Conservation (phyloP, 2,113 vertebrate species). For the Erinaceus europaeus region DNA sequence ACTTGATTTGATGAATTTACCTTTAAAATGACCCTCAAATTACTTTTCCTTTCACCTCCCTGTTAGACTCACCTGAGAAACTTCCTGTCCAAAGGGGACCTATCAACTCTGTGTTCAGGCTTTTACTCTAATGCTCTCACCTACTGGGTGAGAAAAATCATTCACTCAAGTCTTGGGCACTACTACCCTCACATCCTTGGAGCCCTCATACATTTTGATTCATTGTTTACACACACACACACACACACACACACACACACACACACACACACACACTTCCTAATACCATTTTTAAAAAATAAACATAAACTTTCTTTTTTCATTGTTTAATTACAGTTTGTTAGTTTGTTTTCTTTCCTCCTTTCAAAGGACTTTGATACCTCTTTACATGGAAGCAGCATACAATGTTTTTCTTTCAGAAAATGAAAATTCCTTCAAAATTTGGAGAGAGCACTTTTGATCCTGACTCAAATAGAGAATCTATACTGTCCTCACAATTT, state of each 20-base stretch:
- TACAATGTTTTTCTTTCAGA: neutral
- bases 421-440: neutral
- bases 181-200: neutral
- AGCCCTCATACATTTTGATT: no score
- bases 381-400: neutral
- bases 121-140: neutral
- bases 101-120: neutral
- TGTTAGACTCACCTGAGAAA: neutral
- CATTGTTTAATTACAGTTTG: neutral
- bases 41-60: neutral
- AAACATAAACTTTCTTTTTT: neutral
- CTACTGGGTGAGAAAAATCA: neutral
- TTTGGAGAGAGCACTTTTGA: neutral
- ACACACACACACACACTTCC: neutral
- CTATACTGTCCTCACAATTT: neutral
- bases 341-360: no score
- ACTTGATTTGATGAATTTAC: neutral
- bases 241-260: neutral
- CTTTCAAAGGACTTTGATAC: neutral
- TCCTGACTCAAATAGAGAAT: neutral
- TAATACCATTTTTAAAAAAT: no score
- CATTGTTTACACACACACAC: no score
- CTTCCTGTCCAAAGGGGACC: neutral
- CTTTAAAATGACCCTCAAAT: neutral
- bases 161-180: neutral